phyloP scores from a whole-genome alignment of 2,797 vertebrate species.

The Percopsis omiscomaycus region DNA sequence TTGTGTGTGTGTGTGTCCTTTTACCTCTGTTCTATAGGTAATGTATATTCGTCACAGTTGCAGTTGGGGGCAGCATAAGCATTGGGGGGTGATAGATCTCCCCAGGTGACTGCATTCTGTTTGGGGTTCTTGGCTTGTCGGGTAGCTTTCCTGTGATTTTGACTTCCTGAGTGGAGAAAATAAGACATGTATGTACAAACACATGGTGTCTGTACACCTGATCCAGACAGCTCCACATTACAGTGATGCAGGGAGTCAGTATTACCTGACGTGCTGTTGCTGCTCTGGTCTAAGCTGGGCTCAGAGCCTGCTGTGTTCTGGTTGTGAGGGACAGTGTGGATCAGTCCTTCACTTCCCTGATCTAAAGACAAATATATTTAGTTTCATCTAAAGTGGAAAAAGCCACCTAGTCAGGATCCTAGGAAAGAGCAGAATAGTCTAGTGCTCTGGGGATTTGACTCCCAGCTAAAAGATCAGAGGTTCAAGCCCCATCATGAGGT shows the following conservation, averaged over 20 bases:
- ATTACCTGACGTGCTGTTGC: slow-evolving; percentile 88
- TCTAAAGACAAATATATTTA: slow-evolving; percentile 47
- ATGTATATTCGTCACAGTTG: slow-evolving; percentile 84
- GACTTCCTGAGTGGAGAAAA: slow-evolving; percentile 81
- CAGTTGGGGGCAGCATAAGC: slow-evolving; percentile 82
- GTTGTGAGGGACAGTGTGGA: slow-evolving; percentile 86
- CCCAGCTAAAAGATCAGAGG: too few species aligned
- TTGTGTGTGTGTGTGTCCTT: too few species aligned
- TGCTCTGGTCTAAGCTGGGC: slow-evolving; percentile 92
- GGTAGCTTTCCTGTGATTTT: slow-evolving; percentile 88
- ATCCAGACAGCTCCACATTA: too few species aligned
- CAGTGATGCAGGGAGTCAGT: neutral
- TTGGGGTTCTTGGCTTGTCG: slow-evolving; percentile 85
- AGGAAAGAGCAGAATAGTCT: neutral
- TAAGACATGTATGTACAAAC: neutral
- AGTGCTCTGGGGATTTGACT: too few species aligned
- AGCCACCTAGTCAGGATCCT: too few species aligned
- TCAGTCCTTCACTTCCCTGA: slow-evolving; percentile 77
- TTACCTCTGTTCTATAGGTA: slow-evolving; percentile 86
- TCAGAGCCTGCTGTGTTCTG: slow-evolving; percentile 85
- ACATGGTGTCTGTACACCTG: neutral
- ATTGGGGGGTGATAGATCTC: slow-evolving; percentile 84
- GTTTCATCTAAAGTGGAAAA: neutral
- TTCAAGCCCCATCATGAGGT: too few species aligned
- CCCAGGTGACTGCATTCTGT: slow-evolving; percentile 88